Evolutionary conservation across 2,113 vertebrate genomes (phyloP).

Genomic region (Phalacrocorax brasilianus): DNA sequence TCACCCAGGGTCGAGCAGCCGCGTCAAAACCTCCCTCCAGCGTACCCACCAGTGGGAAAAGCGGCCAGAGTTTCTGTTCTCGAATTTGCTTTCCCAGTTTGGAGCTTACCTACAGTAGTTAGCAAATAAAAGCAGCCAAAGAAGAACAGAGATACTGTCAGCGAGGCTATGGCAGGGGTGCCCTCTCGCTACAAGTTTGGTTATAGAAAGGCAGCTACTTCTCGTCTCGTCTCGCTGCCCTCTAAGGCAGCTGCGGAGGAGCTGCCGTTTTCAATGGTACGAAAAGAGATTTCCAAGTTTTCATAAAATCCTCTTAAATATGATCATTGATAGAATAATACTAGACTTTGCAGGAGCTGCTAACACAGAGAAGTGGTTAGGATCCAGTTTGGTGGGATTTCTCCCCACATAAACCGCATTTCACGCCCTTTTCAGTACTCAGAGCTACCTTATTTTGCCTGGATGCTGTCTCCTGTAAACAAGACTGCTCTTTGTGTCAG

Average conservation of each 20-base stretch:
- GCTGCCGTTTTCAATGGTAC: background rate
- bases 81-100: background rate
- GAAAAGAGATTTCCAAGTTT: background rate
- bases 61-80: background rate
- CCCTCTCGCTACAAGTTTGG: background rate
- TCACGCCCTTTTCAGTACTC: background rate
- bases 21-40: background rate
- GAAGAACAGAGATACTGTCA: background rate
- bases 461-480: background rate
- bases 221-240: background rate
- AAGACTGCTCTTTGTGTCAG: background rate
- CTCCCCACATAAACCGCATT: background rate
- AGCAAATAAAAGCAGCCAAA: background rate
- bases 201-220: background rate
- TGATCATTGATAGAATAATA: rapidly evolving
- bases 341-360: background rate
- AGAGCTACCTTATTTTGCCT: background rate
- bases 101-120: background rate
- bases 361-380: background rate
- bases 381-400: background rate
- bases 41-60: background rate
- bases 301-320: background rate
- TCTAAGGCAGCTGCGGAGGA: background rate
- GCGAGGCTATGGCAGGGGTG: background rate
- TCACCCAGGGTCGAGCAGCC: background rate